Evolutionary conservation across 2,797 vertebrate genomes (phyloP).

Genomic region (Parauchenoglanis ngamensis): DNA sequence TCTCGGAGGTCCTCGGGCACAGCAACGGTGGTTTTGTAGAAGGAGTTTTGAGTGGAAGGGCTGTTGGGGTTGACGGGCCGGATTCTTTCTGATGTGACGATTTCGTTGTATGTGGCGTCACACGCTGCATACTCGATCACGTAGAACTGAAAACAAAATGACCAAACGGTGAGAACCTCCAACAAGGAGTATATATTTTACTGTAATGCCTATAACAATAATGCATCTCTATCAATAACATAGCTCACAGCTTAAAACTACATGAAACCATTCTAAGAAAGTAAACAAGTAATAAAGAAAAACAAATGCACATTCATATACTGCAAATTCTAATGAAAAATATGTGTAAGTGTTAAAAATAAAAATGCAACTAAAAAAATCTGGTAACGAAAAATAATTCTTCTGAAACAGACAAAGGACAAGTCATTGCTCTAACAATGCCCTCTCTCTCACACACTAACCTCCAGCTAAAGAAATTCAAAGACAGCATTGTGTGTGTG

Average conservation of each 20-base stretch:
- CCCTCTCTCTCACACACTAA: not conserved
- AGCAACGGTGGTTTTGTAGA: constrained; percentile 85
- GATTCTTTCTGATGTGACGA: constrained; percentile 89
- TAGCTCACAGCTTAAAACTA: not conserved
- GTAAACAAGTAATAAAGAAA: not conserved
- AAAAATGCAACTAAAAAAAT: not conserved
- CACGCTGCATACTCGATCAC: constrained; percentile 92
- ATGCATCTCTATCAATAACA: not conserved
- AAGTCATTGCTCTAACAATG: not conserved
- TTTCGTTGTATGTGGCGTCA: constrained; percentile 92
- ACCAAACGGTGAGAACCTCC: not conserved
- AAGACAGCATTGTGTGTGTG: constrained; percentile 6
- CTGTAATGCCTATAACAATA: not conserved
- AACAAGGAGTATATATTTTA: not conserved
- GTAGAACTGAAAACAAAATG: constrained; percentile 78
- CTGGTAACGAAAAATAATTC: not conserved
- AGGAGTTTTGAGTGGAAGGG: constrained; percentile 81
- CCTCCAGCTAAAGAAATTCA: constrained; percentile 14
- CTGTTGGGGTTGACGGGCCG: constrained; percentile 89
- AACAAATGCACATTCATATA: not conserved
- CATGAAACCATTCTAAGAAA: not conserved
- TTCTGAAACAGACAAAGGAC: not conserved
- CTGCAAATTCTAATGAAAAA: not conserved
- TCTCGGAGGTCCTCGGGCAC: constrained; percentile 88
- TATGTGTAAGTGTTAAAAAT: not conserved